Evolutionary conservation across 2,113 vertebrate species (phyloP), one percentile per base, ranked within the genome.

Genomic region (Delphinapterus leucas): DNA sequence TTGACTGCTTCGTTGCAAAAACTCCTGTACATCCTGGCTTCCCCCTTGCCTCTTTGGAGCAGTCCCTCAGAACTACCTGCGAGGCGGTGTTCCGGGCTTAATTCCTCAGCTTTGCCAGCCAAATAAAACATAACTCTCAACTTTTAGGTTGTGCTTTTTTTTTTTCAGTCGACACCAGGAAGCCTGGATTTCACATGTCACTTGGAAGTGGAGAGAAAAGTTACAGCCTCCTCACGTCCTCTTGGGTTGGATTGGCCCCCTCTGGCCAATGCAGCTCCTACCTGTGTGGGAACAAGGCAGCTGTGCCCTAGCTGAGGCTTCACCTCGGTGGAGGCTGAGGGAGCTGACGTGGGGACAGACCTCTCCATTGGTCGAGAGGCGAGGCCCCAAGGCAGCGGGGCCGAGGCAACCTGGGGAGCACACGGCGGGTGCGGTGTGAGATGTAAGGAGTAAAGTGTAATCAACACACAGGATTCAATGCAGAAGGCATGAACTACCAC

Each of bases 361-460:
- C 15, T 71, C 41, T 33, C 14, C 25, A 3, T 33, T 13, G 28
- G 58, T 23, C 55, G 71, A 79, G 55, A 65, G 58, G 14, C 0
- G 5, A 38, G 15, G 13, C 38, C 23, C 14, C 8, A 31, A 28
- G 5, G 38, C 14, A 26, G 44, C 4, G 0, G 14, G 53, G 20
- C 15, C 38, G 38, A 33, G 36, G 36, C 33, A 17, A 28, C 26
- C 11, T 49, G 23, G n/a, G 81, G 31, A 73, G 60, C 11, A 15
- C 11, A 2, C 17, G 7, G 6, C 1, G 10, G 65, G 33, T n/a
- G 6, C 10, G 14, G 0, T 7, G 44, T 1, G 12, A 76, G 6
- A 26, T 25, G 65, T 15, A 47, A 0, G 8, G 44, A 33, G 53
- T 33, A 33, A 74, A 94, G 18, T 0, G 0, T 21, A 21, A 38